phyloP scores from a whole-genome alignment of 1,140 invertebrate genomes.

The Streblospio benedicti region DNA sequence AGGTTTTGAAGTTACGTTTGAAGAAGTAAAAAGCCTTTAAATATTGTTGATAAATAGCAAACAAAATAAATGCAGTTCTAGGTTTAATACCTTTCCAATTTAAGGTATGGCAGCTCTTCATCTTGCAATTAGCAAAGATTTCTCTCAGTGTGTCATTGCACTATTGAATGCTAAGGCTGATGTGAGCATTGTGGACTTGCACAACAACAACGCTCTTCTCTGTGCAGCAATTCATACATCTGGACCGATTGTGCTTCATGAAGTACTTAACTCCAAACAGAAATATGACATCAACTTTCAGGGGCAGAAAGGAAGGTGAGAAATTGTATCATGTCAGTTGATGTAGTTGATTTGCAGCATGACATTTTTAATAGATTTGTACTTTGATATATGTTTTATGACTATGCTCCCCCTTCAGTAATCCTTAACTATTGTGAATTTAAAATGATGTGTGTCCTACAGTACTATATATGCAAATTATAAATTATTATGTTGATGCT shows the following conservation, averaged over 20 bases:
- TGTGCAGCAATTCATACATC: conserved; percentile 44
- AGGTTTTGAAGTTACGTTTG: no score
- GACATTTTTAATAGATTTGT: no score
- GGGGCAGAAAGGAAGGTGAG: not conserved
- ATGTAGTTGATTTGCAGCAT: no score
- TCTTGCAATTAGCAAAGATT: conserved; percentile 74
- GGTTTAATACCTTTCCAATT: conserved; percentile 72
- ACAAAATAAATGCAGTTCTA: conserved; percentile 64
- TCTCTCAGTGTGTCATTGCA: conserved; percentile 75
- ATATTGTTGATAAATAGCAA: conserved; percentile 60
- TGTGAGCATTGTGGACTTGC: conserved; percentile 73
- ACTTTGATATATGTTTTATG: no score
- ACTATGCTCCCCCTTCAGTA: no score
- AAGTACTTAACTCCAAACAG: not conserved
- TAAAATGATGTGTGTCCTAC: no score
- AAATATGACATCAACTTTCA: conserved; percentile 4
- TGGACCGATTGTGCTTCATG: conserved; percentile 37
- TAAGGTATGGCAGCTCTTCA: conserved; percentile 76
- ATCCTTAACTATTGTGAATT: no score
- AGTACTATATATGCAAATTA: no score
- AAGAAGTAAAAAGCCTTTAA: no score
- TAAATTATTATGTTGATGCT: no score
- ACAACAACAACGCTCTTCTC: conserved; percentile 57
- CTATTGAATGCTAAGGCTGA: conserved; percentile 70
- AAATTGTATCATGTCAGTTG: no score